Base-by-base conservation (phyloP, 2,888 invertebrate genomes). In the Octodonta nipae region DNA sequence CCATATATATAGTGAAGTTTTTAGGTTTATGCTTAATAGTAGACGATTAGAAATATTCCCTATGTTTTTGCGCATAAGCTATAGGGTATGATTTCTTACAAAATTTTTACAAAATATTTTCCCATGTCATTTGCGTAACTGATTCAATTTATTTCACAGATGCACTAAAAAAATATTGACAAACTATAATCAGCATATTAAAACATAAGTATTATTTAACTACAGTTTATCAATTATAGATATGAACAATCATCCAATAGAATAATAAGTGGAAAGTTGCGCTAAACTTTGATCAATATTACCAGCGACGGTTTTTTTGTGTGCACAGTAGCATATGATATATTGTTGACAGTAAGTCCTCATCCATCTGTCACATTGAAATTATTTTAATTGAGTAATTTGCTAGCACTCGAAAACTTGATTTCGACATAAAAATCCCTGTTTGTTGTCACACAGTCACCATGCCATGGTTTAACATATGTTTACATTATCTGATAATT, bases 311-410 rank as follows among this genome's bases (percentile, higher is more conserved):
- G 35, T n/a, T n/a, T n/a, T n/a, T n/a, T n/a, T 51, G 44, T 52
- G 46, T 51, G 52, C 41, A 56, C 56, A 51, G 60, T 58, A 58
- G 58, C 58, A 58, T 58, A 58, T 60, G 58, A 60, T 58, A 50
- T 50, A 50, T 48, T 56, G 56, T 56, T 56, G 54, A 54, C 54
- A 52, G 43, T 50, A 42, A 45, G 41, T 43, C 40, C 47, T 7
- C 38, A 46, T 53, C 55, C 55, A 56, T 57, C 53, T 57, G 56
- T 56, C 56, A 54, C 55, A 54, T 54, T 54, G 56, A 58, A 59
- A 58, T 58, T 54, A 58, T 59, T 58, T 60, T 56, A 58, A 60
- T 58, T 46, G 52, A 48, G 41, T 47, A 47, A 52, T 51, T 50
- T 50, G 41, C 39, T 29, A 33, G 33, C 37, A 40, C 48, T 45